Conservation (phyloP, 2,797 vertebrate species). For the Ciconia nigra region DNA sequence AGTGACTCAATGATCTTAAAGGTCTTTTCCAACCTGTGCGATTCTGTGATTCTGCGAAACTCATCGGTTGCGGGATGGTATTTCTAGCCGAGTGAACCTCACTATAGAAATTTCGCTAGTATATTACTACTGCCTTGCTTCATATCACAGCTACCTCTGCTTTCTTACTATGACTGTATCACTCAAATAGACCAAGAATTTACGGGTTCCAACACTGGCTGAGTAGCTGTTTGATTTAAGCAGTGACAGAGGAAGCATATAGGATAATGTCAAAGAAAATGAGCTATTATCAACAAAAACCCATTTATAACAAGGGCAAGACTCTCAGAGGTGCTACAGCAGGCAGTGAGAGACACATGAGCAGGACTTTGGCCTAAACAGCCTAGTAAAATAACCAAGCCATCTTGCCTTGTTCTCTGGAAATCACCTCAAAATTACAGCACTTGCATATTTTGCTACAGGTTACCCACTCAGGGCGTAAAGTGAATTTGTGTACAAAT, state of each 20-base stretch:
- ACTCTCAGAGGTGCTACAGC: neutral
- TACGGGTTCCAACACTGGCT: neutral
- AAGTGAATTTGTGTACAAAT: neutral
- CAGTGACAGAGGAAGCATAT: neutral
- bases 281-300: neutral
- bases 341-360: neutral
- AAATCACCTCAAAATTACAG: neutral
- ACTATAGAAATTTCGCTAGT: neutral
- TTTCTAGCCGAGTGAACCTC: neutral
- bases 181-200: neutral
- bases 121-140: neutral
- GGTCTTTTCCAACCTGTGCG: too few relatives aligned
- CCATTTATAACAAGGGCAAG: neutral
- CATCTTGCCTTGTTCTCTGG: neutral
- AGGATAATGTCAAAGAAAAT: constrained; percentile 2
- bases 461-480: neutral
- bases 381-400: neutral
- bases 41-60: neutral
- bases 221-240: constrained; percentile 7
- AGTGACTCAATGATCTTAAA: too few relatives aligned
- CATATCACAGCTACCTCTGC: neutral
- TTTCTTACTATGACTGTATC: neutral
- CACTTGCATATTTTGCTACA: neutral
- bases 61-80: neutral
- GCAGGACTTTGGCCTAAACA: neutral